A percentile compares a stretch with the other conserved stretches of the same genome.
Evolutionary conservation across 2,113 vertebrate species (phyloP).

Genomic region (Nycticorax nycticorax): DNA sequence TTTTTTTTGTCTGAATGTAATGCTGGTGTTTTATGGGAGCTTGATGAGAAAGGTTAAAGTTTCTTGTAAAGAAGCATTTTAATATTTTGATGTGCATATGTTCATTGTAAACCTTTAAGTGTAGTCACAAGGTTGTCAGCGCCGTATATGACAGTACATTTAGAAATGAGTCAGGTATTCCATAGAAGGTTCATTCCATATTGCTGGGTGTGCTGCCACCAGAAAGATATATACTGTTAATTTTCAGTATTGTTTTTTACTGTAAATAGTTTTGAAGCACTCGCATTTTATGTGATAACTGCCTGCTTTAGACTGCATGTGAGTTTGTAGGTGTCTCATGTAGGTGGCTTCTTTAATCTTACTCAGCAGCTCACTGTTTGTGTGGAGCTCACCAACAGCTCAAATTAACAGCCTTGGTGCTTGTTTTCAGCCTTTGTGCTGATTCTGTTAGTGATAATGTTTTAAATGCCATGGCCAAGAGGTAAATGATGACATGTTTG

Average conservation of each 20-base stretch:
- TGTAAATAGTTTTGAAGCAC: slow-evolving; percentile 22
- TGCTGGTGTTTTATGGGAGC: not conserved
- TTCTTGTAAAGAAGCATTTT: not conserved
- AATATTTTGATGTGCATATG: not conserved
- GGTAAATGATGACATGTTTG: not conserved
- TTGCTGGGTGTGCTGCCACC: not conserved
- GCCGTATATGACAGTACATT: not conserved
- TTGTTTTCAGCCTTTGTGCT: not conserved
- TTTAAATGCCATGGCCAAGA: not conserved
- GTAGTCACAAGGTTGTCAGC: not conserved
- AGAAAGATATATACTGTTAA: not conserved
- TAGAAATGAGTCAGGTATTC: slow-evolving; percentile 34
- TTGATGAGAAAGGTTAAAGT: not conserved
- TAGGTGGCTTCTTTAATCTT: not conserved
- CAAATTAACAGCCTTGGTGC: not conserved
- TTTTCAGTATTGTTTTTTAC: slow-evolving; percentile 20
- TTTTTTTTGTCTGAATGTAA: not conserved
- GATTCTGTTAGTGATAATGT: not conserved
- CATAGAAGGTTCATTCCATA: not conserved
- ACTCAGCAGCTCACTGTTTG: not conserved
- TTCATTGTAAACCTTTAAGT: not conserved
- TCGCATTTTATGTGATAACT: not conserved
- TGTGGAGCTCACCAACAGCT: not conserved
- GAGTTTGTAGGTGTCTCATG: slow-evolving; percentile 4
- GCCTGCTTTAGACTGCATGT: not conserved